Evolutionary conservation across 1,140 invertebrate species (phyloP), one percentile per base, ranked within the genome.

Genomic region (Vanessa tameamea): DNA sequence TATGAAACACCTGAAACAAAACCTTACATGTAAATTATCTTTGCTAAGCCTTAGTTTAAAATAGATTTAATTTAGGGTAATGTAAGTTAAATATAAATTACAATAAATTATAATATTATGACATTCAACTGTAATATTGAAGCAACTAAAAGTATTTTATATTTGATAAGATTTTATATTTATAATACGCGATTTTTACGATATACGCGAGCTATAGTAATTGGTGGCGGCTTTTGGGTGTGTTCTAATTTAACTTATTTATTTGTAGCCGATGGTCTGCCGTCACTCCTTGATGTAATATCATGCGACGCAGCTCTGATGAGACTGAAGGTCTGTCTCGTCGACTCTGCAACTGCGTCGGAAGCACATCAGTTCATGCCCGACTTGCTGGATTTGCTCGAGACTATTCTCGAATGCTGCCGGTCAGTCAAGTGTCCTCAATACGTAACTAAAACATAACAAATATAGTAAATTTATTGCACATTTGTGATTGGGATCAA

Each of bases 1-100:
- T 20, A 95, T 96, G 20, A 94, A 94, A 72, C 93, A 94, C 16
- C 82, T 96, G 8, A 96, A 90, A 76, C 78, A 88, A 69, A 92
- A 92, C 69, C 80, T 91, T 6, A 80, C 79, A 43, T 12, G 90
- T 92, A 82, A 86, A 83, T 84, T 26, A 50, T 20, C 26, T 31
- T 31, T 2, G 26, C 26, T 31, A 31, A 31, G 26, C 26, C 26
- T 31, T 2, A 4, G 2, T 3, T 31, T 1, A 31, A 31, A 31
- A 31, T 31, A 1, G 3, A 31, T 31, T 31, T 3, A 31, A 31
- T 31, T 31, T 31, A 31, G 26, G 3, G 26, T 31, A 4, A 31
- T 31, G 26, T 31, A 0, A 31, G 26, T 31, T 31, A 31, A 31
- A 31, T 31, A 6, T 31, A 31, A 1, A 31, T 6, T 31, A 31